Base-by-base conservation (phyloP, 2,113 vertebrate species). In the Alaudala cheleensis region DNA sequence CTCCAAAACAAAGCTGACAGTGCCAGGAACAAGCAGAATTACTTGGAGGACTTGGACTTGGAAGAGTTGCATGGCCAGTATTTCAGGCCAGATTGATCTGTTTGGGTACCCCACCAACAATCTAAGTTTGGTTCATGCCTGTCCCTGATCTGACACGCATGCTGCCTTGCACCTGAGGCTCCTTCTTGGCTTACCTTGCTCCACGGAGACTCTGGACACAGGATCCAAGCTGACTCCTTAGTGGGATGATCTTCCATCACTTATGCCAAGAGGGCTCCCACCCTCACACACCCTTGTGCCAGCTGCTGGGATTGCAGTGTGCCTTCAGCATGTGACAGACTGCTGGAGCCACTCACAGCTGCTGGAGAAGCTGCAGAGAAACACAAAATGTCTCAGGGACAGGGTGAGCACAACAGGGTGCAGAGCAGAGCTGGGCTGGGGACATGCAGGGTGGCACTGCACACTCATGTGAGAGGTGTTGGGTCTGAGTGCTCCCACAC, bases 371-470 rank as follows among this genome's bases (percentile, higher is more conserved):
- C 54, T 47, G 40, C 40, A 90, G 61, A 77, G 69, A 56, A 86
- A 76, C 15, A 77, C 54, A 70, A 62, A 60, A 15, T 23, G 7
- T 67, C 33, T 44, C 5, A 9, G n/a, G 34, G 39, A 18, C 9
- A 5, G 0, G 0, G 33, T 77, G 45, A 86, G 24, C n/a, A 34
- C 14, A 31, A 26, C 2, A 39, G 53, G 10, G 15, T 47, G 42
- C 74, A 58, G 37, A 70, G 70, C 45, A 81, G 76, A 49, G 12
- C 26, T 66, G 70, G 31, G 51, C 24, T 24, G 33, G 25, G 70
- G 42, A 53, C 0, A 0, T 51, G 26, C 28, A 54, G 29, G 37
- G 18, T 18, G 31, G 20, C 29, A 77, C 13, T 6, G 21, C 26
- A 42, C 1, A 4, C 33, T 12, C 8, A 12, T 4, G 2, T 51